These are phyloP conservation scores for Raja brachyura DNA, from an alignment of 2,113 vertebrate species.

Conservation along the genomic window DNA sequence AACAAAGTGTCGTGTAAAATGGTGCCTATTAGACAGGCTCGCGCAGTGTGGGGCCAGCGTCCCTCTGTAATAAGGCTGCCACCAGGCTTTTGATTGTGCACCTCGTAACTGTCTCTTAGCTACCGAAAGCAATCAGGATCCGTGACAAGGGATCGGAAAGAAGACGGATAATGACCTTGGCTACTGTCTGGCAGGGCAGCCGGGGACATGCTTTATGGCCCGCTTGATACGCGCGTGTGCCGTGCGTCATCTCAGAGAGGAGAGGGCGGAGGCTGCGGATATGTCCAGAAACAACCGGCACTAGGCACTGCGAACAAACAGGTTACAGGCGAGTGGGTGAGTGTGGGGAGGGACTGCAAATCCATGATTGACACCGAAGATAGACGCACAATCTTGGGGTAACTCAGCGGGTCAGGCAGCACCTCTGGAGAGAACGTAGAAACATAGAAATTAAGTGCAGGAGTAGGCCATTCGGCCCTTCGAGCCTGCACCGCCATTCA, in stretches of 20 bases:
- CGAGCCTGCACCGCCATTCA: too few relatives aligned
- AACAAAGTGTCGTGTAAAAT: too few relatives aligned
- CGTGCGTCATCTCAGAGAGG: neutral
- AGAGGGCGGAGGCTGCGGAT: neutral
- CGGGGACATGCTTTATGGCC: too few relatives aligned
- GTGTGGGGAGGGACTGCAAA: too few relatives aligned
- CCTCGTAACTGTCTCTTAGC: neutral
- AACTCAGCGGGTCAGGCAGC: too few relatives aligned
- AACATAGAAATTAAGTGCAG: too few relatives aligned
- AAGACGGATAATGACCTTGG: conserved; percentile 31
- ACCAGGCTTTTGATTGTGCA: neutral
- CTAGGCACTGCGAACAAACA: neutral
- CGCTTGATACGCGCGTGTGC: neutral
- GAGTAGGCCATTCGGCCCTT: too few relatives aligned
- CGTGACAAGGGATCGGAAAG: neutral
- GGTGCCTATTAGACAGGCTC: neutral
- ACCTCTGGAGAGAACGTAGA: too few relatives aligned
- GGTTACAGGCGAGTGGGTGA: too few relatives aligned
- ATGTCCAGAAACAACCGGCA: too few relatives aligned
- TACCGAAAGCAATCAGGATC: neutral
- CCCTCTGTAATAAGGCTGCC: neutral
- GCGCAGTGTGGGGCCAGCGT: neutral
- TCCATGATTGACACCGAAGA: too few relatives aligned
- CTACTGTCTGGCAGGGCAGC: neutral
- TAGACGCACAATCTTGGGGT: too few relatives aligned